A percentile compares a stretch with the other conserved stretches of the same genome.
phyloP scores from a whole-genome alignment of 2,113 vertebrate genomes.

The Corynorhinus townsendii region DNA sequence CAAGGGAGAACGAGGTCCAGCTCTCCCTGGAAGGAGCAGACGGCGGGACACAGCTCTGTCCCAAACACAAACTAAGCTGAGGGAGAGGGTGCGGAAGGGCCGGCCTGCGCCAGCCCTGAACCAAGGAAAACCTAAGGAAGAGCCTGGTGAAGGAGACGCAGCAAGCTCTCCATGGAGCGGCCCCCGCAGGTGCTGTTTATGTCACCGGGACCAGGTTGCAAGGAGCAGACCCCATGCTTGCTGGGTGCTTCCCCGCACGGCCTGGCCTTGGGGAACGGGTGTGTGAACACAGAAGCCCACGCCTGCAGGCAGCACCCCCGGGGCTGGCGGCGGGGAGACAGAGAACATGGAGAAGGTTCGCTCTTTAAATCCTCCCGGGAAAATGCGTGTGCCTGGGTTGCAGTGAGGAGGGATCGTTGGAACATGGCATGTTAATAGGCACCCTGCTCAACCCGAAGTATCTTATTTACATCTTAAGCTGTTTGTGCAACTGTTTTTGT shows the following conservation, averaged over 20 bases:
- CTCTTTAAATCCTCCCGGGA: conserved; percentile 63
- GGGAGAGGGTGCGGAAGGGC: background rate
- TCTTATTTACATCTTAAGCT: conserved; percentile 80
- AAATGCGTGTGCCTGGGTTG: conserved; percentile 36
- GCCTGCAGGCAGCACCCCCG: conserved; percentile 74
- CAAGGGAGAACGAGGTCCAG: background rate
- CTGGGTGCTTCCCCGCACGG: conserved; percentile 39
- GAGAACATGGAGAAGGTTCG: conserved; percentile 65
- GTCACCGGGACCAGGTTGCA: conserved; percentile 49
- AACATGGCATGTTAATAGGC: conserved; percentile 67
- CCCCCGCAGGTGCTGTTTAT: conserved; percentile 61
- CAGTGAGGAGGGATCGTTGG: conserved; percentile 51
- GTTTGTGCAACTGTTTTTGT: conserved; percentile 72
- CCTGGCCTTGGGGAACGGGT: conserved; percentile 55
- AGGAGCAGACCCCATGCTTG: conserved; percentile 27
- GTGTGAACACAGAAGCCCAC: conserved; percentile 63
- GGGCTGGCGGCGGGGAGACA: conserved; percentile 56
- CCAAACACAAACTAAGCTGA: background rate
- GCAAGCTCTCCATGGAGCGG: conserved; percentile 8
- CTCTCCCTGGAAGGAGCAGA: background rate
- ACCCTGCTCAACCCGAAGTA: conserved; percentile 62
- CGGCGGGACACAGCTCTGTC: background rate
- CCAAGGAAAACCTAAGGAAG: conserved; percentile 18
- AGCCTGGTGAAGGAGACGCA: conserved; percentile 50
- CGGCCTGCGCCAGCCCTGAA: conserved; percentile 11